These are phyloP conservation scores for Petrocephalus schoutedeni DNA, from an alignment of 2,797 vertebrate species.

Conservation along the genomic window DNA sequence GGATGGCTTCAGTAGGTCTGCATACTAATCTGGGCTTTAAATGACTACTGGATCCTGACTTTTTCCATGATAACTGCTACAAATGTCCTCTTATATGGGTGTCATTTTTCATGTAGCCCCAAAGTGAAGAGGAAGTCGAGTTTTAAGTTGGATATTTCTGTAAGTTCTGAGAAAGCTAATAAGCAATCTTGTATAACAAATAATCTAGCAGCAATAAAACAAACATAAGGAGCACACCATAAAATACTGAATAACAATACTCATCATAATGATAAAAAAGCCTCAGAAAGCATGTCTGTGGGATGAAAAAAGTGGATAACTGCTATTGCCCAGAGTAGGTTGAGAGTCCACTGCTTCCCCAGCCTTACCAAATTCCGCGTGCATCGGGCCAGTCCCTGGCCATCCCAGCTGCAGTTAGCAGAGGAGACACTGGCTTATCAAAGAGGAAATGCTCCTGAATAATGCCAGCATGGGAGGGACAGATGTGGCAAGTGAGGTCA, in stretches of 20 bases:
- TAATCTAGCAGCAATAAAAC: not conserved
- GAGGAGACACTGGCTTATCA: constrained; percentile 87
- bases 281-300: not conserved
- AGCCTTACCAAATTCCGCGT: constrained; percentile 83
- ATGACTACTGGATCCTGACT: not conserved
- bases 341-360: not conserved
- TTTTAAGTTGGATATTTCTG: not conserved
- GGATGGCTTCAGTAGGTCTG: not conserved
- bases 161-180: not conserved
- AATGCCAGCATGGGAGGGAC: constrained; percentile 39
- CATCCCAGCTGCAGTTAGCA: constrained; percentile 88
- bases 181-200: not conserved
- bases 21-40: not conserved
- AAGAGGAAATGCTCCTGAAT: constrained; percentile 88
- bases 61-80: not conserved
- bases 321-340: not conserved
- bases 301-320: not conserved
- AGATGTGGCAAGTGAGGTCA: constrained; percentile 23
- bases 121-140: not conserved
- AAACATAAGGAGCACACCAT: not conserved
- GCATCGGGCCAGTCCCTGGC: constrained; percentile 91
- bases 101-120: not conserved
- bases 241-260: not conserved
- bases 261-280: not conserved
- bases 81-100: not conserved